Base-by-base conservation (phyloP, 2,888 invertebrate genomes). In the Lottia scabra region DNA sequence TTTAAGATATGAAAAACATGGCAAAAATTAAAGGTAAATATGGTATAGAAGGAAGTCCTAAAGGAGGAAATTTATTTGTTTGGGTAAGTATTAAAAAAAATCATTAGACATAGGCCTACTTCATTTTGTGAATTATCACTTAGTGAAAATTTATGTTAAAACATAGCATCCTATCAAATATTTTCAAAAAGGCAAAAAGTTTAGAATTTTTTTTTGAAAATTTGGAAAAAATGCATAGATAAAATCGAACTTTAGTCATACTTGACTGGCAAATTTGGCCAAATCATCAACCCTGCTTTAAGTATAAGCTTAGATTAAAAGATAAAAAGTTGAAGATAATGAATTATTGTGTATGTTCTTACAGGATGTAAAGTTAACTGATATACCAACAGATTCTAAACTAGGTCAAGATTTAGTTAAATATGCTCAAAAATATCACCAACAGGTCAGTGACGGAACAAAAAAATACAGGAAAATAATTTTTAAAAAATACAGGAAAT, bases 351-450 rank as follows among this genome's bases (percentile, higher is more conserved):
- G 63, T 15, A 5, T 75, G 43, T 66, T 46, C 13, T 76, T 74
- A 26, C 75, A 87, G 87, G 84, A 86, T 81, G 84, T 87, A 10
- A 79, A 83, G 68, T 71, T 87, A 67, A 83, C 79, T 70, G 80
- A 84, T 64, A 78, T 87, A 75, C 83, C 85, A 1, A 68, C 67
- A 63, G 83, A 85, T 12, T 77, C 82, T 15, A 78, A 69, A 65
- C 77, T 87, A n/a, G 84, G 84, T 16, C 80, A 78, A 75, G 84
- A 87, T 79, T 76, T 87, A 13, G 46, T 74, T 56, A 65, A 63
- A 15, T 87, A 80, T 80, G 80, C 86, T 15, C 65, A 76, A 62
- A 82, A 77, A 48, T 76, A 79, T 70, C 83, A 84, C 15, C 79
- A 76, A 74, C 83, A 86, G 77, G 86, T 86, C 75, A 69, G 79